phyloP scores from a whole-genome alignment of 2,888 invertebrate genomes.

The Parelbella ahira region DNA sequence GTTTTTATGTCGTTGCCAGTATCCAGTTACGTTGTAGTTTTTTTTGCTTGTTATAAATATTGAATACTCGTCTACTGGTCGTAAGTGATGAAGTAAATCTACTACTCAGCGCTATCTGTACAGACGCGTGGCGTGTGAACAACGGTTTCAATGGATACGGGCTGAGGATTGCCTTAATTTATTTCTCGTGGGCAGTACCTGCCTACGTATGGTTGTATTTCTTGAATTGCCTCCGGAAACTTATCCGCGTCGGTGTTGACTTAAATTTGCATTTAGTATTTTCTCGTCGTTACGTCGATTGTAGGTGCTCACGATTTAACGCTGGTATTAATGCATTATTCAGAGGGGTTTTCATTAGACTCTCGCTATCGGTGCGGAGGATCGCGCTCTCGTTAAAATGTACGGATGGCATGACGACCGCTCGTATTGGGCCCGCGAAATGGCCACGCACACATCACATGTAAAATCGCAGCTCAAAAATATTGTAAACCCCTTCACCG shows the following conservation, averaged over 20 bases:
- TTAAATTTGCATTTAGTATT: slow-evolving; percentile 76
- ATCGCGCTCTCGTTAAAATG: slow-evolving; percentile 79
- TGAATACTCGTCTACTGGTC: slow-evolving; percentile 7
- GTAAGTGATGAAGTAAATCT: slow-evolving; percentile 9
- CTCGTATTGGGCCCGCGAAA: slow-evolving; percentile 57
- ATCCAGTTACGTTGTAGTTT: slow-evolving; percentile 16
- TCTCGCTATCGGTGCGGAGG: slow-evolving; percentile 68
- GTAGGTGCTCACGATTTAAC: slow-evolving; percentile 78
- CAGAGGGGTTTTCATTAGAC: slow-evolving; percentile 78
- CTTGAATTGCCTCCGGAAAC: slow-evolving; percentile 60
- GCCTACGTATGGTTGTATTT: slow-evolving; percentile 46
- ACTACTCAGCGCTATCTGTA: slow-evolving; percentile 18
- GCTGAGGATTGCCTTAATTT: slow-evolving; percentile 37
- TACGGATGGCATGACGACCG: slow-evolving; percentile 77
- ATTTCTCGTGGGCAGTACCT: too few relatives aligned
- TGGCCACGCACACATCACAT: slow-evolving; percentile 51
- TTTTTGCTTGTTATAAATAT: slow-evolving; percentile 20
- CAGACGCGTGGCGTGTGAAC: slow-evolving; percentile 27
- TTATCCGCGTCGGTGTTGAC: slow-evolving; percentile 67
- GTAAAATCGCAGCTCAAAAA: slow-evolving; percentile 51
- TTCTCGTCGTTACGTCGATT: slow-evolving; percentile 66
- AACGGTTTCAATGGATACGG: slow-evolving; percentile 35
- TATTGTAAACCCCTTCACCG: slow-evolving; percentile 30
- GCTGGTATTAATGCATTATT: slow-evolving; percentile 80
- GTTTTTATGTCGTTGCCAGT: slow-evolving; percentile 11